A percentile compares a stretch with the other conserved stretches of the same genome.
phyloP scores from a whole-genome alignment of 92 coral and sea anemone species.

The Blastomussa wellsi region DNA sequence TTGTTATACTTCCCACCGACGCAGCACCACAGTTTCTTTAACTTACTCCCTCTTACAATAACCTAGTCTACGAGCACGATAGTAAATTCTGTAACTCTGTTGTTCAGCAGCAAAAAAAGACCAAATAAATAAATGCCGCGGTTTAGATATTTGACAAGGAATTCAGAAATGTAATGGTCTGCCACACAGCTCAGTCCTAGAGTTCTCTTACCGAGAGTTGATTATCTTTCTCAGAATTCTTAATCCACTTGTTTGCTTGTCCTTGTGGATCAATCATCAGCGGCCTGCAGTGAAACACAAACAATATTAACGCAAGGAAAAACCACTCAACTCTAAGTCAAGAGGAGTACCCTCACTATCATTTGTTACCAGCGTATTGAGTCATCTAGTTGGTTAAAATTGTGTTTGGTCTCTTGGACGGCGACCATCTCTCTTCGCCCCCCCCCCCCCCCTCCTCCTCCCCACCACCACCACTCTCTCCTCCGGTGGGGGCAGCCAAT shows the following conservation, averaged over 20 bases:
- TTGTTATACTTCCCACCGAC: too few relatives aligned
- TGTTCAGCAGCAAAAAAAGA: not conserved
- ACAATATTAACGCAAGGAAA: not conserved
- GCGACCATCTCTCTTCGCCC: too few relatives aligned
- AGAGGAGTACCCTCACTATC: not conserved
- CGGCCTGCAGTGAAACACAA: constrained; percentile 69
- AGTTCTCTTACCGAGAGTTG: constrained; percentile 85
- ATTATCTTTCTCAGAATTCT: constrained; percentile 94
- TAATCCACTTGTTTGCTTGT: constrained; percentile 99
- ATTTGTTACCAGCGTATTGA: too few relatives aligned
- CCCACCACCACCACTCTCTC: too few relatives aligned
- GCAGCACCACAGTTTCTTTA: too few relatives aligned
- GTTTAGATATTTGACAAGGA: too few relatives aligned
- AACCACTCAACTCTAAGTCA: not conserved
- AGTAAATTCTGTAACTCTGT: not conserved
- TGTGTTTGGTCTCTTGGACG: too few relatives aligned
- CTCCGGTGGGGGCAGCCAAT: too few relatives aligned
- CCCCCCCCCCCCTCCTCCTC: too few relatives aligned
- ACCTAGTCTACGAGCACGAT: not conserved
- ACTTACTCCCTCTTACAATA: too few relatives aligned
- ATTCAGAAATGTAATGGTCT: too few relatives aligned
- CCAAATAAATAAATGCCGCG: not conserved
- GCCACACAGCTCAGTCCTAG: not conserved
- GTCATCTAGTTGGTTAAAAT: too few relatives aligned
- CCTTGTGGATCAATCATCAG: constrained; percentile 99